phyloP scores from a whole-genome alignment of 1,140 invertebrate species.

The Bombus sibiricus region DNA sequence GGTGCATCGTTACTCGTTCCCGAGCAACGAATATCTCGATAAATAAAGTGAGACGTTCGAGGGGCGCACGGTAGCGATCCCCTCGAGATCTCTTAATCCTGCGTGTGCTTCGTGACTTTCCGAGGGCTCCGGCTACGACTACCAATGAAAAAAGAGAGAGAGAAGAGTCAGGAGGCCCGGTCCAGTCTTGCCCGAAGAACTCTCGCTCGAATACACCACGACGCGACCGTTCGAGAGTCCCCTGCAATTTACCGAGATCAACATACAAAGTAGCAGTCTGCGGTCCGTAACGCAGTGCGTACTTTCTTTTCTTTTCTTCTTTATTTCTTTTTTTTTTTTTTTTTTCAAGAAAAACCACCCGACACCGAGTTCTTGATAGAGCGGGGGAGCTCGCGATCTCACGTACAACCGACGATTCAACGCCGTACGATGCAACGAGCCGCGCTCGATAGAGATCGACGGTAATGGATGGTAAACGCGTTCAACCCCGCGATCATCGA shows the following conservation, averaged over 20 bases:
- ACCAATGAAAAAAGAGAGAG: constrained; percentile 13
- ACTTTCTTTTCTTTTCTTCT: constrained; percentile 3
- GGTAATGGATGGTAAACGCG: constrained; percentile 47
- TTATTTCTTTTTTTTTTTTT: too few relatives aligned
- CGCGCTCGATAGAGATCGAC: constrained; percentile 31
- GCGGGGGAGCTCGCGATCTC: constrained; percentile 10
- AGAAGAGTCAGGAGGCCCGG: constrained; percentile 58
- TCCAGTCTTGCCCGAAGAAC: constrained; percentile 29
- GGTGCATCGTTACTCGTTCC: constrained; percentile 6
- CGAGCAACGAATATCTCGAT: constrained; percentile 21
- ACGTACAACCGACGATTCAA: background rate
- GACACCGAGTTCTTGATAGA: constrained; percentile 44
- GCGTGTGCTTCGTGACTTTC: constrained; percentile 55
- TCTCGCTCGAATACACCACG: constrained; percentile 47
- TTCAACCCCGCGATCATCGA: constrained; percentile 38
- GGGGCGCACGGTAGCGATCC: constrained; percentile 27
- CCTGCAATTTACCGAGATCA: constrained; percentile 61
- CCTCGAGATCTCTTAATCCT: constrained; percentile 56
- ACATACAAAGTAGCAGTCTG: background rate
- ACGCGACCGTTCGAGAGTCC: constrained; percentile 27
- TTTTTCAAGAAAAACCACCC: too few relatives aligned
- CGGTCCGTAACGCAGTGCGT: background rate
- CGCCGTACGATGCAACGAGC: constrained; percentile 1
- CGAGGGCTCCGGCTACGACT: constrained; percentile 41
- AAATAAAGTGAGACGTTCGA: constrained; percentile 25